Evolutionary conservation across 2,888 invertebrate genomes (phyloP).

Genomic region (Scrobipalpa costella): DNA sequence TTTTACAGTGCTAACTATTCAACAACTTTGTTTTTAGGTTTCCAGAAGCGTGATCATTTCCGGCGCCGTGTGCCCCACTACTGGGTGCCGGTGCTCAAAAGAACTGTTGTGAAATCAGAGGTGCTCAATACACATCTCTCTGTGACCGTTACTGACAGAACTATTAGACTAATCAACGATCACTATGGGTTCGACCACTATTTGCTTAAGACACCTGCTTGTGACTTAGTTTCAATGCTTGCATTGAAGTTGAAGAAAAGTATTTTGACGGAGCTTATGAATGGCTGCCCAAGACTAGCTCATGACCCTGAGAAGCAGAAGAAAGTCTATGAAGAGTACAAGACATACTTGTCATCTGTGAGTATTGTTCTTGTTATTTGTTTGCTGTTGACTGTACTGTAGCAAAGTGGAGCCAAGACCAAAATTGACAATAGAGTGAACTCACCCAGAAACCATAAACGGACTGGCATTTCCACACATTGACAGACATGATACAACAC

Average conservation of each 20-base stretch:
- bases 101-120: conserved; percentile 93
- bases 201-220: conserved; percentile 94
- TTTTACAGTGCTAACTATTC: neutral
- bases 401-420: too few species aligned
- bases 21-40: conserved; percentile 69
- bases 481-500: too few species aligned
- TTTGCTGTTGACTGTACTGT: neutral
- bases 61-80: conserved; percentile 88
- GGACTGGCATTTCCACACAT: too few species aligned
- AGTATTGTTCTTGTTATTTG: conserved; percentile 63
- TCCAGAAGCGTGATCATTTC: conserved; percentile 82
- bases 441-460: too few species aligned
- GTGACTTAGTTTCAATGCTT: conserved; percentile 92
- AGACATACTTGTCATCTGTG: conserved; percentile 90
- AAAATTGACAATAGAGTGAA: too few species aligned
- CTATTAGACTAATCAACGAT: conserved; percentile 92
- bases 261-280: conserved; percentile 87
- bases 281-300: conserved; percentile 84
- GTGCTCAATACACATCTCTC: conserved; percentile 92
- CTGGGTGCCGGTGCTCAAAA: conserved; percentile 92
- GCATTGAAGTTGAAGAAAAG: conserved; percentile 92
- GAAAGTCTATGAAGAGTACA: conserved; percentile 88
- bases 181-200: conserved; percentile 97
- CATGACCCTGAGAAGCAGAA: conserved; percentile 84
- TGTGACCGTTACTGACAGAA: conserved; percentile 91